A percentile compares a stretch with the other conserved stretches of the same genome.
Conservation (phyloP, 2,797 vertebrate species). For the Poecilia gillii region DNA sequence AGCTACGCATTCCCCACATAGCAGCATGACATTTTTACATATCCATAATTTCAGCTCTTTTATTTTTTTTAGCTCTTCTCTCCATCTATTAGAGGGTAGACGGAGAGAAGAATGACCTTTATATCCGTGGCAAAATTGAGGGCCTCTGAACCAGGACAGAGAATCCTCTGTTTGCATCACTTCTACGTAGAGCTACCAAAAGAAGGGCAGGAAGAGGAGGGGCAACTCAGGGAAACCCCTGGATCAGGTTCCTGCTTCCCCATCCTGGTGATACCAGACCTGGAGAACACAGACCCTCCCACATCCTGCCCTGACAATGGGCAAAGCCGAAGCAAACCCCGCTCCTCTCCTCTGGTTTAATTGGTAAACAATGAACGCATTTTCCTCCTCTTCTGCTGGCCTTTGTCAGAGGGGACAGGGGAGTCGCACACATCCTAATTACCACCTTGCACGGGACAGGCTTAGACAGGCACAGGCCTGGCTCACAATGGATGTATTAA, state of each 20-base stretch:
- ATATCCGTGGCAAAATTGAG: conserved; percentile 20
- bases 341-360: conserved; percentile 57
- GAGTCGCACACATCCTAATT: conserved; percentile 64
- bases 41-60: conserved; percentile 5
- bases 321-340: conserved; percentile 44
- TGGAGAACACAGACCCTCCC: conserved; percentile 58
- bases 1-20: not conserved
- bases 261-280: conserved; percentile 71
- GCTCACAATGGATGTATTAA: conserved; percentile 67
- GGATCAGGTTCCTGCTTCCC: conserved; percentile 70
- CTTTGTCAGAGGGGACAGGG: conserved; percentile 36
- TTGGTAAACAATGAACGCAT: conserved; percentile 72
- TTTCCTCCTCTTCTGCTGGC: conserved; percentile 48
- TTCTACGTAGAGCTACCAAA: conserved; percentile 23
- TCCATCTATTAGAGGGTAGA: too few relatives aligned
- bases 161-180: conserved; percentile 69
- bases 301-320: conserved; percentile 72
- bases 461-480: conserved; percentile 45
- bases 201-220: conserved; percentile 18
- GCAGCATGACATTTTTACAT: conserved; percentile 15
- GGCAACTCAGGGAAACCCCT: conserved; percentile 43
- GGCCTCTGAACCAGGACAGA: conserved; percentile 60
- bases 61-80: conserved; percentile 15
- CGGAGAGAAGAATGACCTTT: conserved; percentile 12
- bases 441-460: conserved; percentile 63